Evolutionary conservation across 1,140 invertebrate genomes (phyloP), one percentile per base, ranked within the genome.

Genomic region (Dendroctonus valens): DNA sequence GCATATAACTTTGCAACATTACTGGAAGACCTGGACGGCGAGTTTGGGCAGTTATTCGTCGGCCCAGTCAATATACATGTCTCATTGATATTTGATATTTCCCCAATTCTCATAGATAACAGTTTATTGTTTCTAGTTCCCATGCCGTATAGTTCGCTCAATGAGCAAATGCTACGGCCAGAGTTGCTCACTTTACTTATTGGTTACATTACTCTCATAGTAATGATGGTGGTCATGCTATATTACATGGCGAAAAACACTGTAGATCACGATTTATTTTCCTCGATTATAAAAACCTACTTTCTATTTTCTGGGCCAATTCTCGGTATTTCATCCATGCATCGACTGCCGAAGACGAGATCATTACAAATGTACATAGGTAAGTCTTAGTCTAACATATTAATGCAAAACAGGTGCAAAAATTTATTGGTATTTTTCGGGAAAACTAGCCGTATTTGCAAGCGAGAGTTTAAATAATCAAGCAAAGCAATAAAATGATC

Each of bases 261-360:
- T 38, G 26, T 49, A n/a, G 58, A 60, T 37, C 15, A 26, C 7
- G 7, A 11, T 2, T 37, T 50, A 14, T 60, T 38, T 12, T 39
- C 44, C 7, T 49, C 44, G 7, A 49, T 60, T 14, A 11, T 26
- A 4, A 38, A 40, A 49, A 60, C 37, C 8, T 60, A 38, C 39
- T 60, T 49, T 38, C 9, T 60, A 6, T 60, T 60, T 60, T 49
- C 7, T 60, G 58, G 46, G 14, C 11, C 12, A 7, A 44, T 59
- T 5, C 26, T 59, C 3, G 42, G 38, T 7, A 38, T 44, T 42
- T 39, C 57, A 15, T 14, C 42, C 4, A 9, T 59, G 57, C 12
- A 52, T n/a, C 26, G 26, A 26, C 26, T 26, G 12, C 44, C 44
- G 12, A 46, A 46, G 12, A 11, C 44, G 4, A 9, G 12, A 46